These are phyloP conservation scores for Manacus vitellinus DNA, from an alignment of 2,113 vertebrate genomes.

Conservation along the genomic window DNA sequence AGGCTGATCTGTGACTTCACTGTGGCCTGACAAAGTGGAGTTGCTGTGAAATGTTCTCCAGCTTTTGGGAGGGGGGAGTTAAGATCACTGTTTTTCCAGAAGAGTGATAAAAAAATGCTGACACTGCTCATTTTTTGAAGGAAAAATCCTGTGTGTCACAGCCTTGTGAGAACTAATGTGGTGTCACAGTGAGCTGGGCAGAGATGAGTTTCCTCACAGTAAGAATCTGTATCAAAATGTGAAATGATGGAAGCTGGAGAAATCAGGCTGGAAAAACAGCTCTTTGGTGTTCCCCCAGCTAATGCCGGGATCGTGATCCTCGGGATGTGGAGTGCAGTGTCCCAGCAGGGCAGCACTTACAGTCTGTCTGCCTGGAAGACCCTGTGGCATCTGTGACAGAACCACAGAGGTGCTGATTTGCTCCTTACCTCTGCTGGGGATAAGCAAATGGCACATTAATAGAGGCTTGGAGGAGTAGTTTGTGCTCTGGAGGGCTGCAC, in stretches of 20 bases:
- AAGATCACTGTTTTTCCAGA: neutral
- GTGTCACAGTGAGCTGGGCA: neutral
- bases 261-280: neutral
- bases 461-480: neutral
- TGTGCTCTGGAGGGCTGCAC: neutral
- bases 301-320: neutral
- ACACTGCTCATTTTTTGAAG: neutral
- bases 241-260: neutral
- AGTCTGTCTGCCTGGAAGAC: neutral
- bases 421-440: neutral
- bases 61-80: neutral
- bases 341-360: neutral
- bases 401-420: neutral
- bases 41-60: rapidly evolving
- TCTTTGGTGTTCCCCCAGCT: neutral
- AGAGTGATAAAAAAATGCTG: neutral
- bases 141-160: neutral
- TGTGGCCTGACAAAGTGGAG: neutral
- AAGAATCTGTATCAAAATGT: neutral
- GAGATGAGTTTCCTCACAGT: neutral
- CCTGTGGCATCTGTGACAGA: neutral
- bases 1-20: neutral
- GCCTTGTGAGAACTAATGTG: neutral
- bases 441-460: neutral
- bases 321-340: neutral